These are phyloP conservation scores for Pammene aurita DNA, from an alignment of 2,888 invertebrate genomes.

Conservation along the genomic window DNA sequence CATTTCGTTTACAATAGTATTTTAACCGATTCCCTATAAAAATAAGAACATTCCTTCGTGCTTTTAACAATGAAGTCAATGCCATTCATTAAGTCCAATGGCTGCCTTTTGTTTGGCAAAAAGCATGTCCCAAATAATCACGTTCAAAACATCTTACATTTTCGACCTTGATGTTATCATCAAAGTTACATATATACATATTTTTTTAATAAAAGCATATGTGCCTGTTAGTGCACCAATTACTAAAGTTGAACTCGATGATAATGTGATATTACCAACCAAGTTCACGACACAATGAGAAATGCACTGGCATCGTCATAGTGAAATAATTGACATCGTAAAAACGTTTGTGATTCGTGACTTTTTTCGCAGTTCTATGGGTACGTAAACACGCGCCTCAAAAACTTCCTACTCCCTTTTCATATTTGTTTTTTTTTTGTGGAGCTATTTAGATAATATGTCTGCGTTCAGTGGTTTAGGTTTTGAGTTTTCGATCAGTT, in stretches of 20 bases:
- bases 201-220: constrained; percentile 1
- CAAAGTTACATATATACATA: neutral
- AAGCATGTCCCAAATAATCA: constrained; percentile 27
- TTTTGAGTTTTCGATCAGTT: no score
- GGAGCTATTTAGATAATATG: no score
- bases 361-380: no score
- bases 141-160: neutral
- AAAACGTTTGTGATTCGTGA: no score
- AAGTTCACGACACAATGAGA: constrained; percentile 32
- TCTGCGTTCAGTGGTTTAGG: no score
- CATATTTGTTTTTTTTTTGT: no score
- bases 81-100: constrained; percentile 28
- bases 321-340: neutral
- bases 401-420: no score
- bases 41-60: constrained; percentile 38
- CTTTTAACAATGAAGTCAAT: constrained; percentile 27
- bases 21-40: constrained; percentile 9
- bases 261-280: constrained; percentile 25
- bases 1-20: neutral
- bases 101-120: constrained; percentile 32
- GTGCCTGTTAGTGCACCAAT: constrained; percentile 16
- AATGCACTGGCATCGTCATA: no score
- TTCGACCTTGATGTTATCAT: neutral
- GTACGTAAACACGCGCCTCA: no score
- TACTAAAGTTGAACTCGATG: neutral